Evolutionary conservation across 2,113 vertebrate species (phyloP).

Genomic region (Mirza zaza): DNA sequence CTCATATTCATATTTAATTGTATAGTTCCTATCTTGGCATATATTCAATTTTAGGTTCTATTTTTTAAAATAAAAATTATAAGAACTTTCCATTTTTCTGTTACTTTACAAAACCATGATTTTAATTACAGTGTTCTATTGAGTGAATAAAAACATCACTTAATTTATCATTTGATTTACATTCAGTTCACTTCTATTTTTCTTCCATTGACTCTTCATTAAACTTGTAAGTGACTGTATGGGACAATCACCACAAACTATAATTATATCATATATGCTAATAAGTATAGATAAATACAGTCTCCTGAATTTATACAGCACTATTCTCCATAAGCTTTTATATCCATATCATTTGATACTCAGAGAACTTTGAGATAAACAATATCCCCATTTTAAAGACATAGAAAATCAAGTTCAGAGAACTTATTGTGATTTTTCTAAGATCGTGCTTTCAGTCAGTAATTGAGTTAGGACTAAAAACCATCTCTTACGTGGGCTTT

Average conservation of each 20-base stretch:
- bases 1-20: neutral
- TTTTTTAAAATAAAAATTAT: neutral
- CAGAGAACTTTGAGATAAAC: neutral
- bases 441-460: neutral
- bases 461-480: neutral
- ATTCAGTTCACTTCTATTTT: neutral
- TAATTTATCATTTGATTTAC: neutral
- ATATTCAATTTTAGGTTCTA: neutral
- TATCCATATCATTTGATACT: neutral
- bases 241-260: neutral
- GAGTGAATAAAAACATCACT: neutral
- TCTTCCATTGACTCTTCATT: neutral
- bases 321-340: neutral
- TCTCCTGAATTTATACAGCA: neutral
- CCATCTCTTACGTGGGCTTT: neutral
- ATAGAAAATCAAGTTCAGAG: neutral
- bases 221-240: neutral
- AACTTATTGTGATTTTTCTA: neutral
- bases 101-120: neutral
- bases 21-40: neutral
- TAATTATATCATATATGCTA: neutral
- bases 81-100: neutral
- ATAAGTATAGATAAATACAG: neutral
- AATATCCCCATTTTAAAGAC: neutral
- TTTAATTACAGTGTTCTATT: neutral